Evolutionary conservation across 2,113 vertebrate genomes (phyloP).

Genomic region (Entosphenus tridentatus): DNA sequence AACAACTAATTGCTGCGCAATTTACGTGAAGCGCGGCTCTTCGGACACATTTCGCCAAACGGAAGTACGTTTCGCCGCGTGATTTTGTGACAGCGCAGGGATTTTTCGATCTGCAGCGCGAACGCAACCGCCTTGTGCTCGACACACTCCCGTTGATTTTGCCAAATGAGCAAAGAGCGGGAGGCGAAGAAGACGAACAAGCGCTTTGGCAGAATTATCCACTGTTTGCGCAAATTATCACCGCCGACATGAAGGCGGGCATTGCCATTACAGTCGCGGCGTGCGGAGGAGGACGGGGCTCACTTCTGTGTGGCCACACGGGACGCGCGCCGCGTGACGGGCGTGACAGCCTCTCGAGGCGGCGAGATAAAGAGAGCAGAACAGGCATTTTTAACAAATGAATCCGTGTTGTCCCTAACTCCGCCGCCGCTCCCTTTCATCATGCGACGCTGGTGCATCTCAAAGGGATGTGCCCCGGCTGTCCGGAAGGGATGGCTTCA

Average conservation of each 20-base stretch:
- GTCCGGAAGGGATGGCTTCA: not conserved
- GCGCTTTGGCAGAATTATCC: too few species aligned
- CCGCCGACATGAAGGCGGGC: not conserved
- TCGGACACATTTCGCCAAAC: too few species aligned
- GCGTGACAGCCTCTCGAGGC: constrained; percentile 1
- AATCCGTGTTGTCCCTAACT: not conserved
- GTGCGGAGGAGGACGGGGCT: not conserved
- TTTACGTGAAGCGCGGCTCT: too few species aligned
- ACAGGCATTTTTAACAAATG: constrained; percentile 3
- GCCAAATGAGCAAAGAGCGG: too few species aligned
- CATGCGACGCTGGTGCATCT: not conserved
- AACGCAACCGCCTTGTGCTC: too few species aligned
- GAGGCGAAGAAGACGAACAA: too few species aligned
- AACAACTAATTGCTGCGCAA: too few species aligned
- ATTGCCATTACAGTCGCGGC: not conserved
- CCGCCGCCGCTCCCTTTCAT: not conserved
- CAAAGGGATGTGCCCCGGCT: not conserved
- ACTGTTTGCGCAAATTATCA: not conserved
- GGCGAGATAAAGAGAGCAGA: constrained; percentile 3
- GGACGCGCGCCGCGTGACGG: not conserved
- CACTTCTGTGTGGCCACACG: not conserved
- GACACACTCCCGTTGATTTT: too few species aligned
- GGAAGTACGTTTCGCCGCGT: too few species aligned
- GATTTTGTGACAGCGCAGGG: too few species aligned
- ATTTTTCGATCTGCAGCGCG: too few species aligned